Evolutionary conservation across 2,888 invertebrate genomes (phyloP), one percentile per base, ranked within the genome.

Genomic region (Nomada lathburiana): DNA sequence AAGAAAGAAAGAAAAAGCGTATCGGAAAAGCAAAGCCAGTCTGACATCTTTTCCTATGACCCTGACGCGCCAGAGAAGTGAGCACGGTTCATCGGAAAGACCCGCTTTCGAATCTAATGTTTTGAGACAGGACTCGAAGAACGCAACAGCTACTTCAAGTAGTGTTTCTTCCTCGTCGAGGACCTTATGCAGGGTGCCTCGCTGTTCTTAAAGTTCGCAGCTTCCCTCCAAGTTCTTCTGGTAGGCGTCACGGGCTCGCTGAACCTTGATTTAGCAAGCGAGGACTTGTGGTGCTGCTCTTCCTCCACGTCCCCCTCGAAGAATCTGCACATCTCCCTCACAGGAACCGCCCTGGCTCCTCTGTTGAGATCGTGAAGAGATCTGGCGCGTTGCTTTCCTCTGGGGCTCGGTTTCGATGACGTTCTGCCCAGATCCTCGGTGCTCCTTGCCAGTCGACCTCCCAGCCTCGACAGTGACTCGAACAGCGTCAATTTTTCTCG

Each of bases 281-380:
- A 13, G 1, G 80, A 44, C 53, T 76, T 85, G 7, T 71, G 76
- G 0, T 11, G 78, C 4, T 74, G 13, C 2, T 90, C 86, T 13
- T 83, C 76, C 42, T 87, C 86, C 10, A 82, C 53, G 1, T 95
- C 95, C 59, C 95, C 95, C 91, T 96, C 96, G 93, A 96, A 96
- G 94, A 96, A 96, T 93, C 96, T 95, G 86, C 97, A 96, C 94
- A 96, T 95, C 91, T 96, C 96, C 76, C 96, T 95, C 29, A 96
- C 96, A 36, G 95, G 94, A 82, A 95, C 94, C 62, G 95, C 95
- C 77, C 95, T 94, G 5, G 92, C 89, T 9, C 94, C 94, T 74
- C 94, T 93, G 60, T 94, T 94, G 42, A 95, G 94, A 93, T 97
- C 96, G 92, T 96, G 96, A 88, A 96, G 93, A 0, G 96, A 96